Evolutionary conservation across 2,888 invertebrate genomes (phyloP), one percentile per base, ranked within the genome.

Genomic region (Tipula lateralis): DNA sequence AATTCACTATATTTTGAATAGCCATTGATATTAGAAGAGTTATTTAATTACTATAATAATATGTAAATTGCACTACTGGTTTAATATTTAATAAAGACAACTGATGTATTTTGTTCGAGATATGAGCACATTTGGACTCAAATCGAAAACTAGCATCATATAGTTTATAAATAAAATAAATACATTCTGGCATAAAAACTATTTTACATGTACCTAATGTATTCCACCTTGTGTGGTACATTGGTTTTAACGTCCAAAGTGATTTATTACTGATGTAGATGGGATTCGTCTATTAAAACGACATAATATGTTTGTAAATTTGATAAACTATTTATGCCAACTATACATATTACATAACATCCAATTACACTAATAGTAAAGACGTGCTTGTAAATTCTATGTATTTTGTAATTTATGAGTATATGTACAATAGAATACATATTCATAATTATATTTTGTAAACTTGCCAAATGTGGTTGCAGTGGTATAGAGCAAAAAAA

Each of bases 371-470:
- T 66, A 66, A 66, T 66, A 66, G 66, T 66, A 66, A 24, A 66
- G 13, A 66, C 7, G n/a, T 66, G 66, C 66, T 50, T 50, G 44
- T 50, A 50, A 66, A 66, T 66, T 66, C 24, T 24, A 66, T n/a
- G n/a, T n/a, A n/a, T 66, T 24, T n/a, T 19, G 66, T 66, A 66
- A 66, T 66, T 66, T 66, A 66, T 66, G 66, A 66, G n/a, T n/a
- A n/a, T n/a, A 66, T 66, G 66, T 66, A 66, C 66, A 66, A 66
- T 24, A 66, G 9, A 66, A 66, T 66, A n/a, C n/a, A n/a, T n/a
- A 66, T 66, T 66, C 66, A 66, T 66, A 66, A 66, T 66, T 66
- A 24, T 66, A 66, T 66, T 66, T 66, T 66, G 66, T 66, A 66
- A 24, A 66, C 66, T 66, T 66, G 66, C 66, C 66, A 66, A 66